These are phyloP conservation scores for Steinernema scapterisci DNA, from an alignment of 2,888 invertebrate species.

Conservation along the genomic window DNA sequence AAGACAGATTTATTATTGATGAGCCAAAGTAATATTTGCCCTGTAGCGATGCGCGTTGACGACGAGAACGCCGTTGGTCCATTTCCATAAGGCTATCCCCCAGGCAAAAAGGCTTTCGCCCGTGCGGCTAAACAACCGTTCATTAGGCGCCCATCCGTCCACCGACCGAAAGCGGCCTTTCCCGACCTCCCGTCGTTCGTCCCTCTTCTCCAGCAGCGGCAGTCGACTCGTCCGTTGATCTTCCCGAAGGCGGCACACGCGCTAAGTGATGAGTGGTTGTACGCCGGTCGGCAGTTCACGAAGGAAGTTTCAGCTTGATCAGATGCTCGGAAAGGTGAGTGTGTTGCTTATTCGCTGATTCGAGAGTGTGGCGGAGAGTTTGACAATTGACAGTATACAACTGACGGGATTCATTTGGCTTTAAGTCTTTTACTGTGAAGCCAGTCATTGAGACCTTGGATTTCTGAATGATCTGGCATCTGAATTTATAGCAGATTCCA, in stretches of 20 bases:
- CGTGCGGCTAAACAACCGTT: conserved; percentile 18
- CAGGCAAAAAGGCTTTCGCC: conserved; percentile 29
- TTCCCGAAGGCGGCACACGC: background rate
- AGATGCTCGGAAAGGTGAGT: conserved; percentile 25
- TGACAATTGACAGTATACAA: too few relatives aligned
- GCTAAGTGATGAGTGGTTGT: conserved; percentile 7
- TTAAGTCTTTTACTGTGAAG: too few relatives aligned
- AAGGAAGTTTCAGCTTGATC: conserved; percentile 24
- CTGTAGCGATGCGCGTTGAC: conserved; percentile 28
- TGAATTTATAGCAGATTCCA: too few relatives aligned
- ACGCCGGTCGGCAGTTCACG: background rate
- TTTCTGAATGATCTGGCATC: too few relatives aligned
- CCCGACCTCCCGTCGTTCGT: background rate
- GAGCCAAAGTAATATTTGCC: conserved; percentile 33
- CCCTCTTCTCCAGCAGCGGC: background rate
- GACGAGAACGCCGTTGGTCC: conserved; percentile 29
- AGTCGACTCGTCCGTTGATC: background rate
- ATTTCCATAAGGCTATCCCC: conserved; percentile 33
- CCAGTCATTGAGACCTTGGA: too few relatives aligned
- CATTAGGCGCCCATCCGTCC: conserved; percentile 18
- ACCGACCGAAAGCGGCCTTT: background rate
- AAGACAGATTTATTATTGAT: conserved; percentile 33
- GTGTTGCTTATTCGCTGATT: background rate
- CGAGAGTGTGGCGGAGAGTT: too few relatives aligned
- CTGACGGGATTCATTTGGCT: too few relatives aligned